Evolutionary conservation across 1,140 invertebrate genomes (phyloP).

Genomic region (Homarus americanus): DNA sequence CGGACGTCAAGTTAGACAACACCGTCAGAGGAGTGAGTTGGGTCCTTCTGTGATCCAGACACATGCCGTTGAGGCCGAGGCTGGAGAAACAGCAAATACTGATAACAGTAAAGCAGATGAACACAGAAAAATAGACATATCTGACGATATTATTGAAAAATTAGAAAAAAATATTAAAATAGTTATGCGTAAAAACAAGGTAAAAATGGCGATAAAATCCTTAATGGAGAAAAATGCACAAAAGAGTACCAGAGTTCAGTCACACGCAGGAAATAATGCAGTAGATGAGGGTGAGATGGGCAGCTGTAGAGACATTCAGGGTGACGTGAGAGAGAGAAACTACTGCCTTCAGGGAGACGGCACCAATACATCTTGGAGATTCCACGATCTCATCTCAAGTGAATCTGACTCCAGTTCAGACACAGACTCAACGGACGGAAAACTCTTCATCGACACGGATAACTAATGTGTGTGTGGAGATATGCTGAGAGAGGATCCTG

Average conservation of each 20-base stretch:
- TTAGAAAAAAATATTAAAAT: not conserved
- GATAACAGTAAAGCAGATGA: not conserved
- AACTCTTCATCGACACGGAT: slow-evolving; percentile 43
- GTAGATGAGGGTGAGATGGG: not conserved
- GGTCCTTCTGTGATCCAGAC: not conserved
- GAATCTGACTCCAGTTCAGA: slow-evolving; percentile 10
- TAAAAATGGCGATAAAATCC: not conserved
- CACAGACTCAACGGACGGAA: slow-evolving; percentile 10
- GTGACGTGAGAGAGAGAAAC: not conserved
- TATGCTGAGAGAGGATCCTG: no score
- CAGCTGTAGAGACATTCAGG: no score
- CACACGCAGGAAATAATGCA: not conserved
- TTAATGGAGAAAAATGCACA: not conserved
- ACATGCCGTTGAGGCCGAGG: not conserved
- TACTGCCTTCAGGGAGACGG: not conserved
- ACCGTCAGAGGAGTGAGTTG: not conserved
- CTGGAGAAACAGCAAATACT: not conserved
- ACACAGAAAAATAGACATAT: not conserved
- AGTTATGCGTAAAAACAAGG: not conserved
- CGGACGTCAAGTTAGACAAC: not conserved
- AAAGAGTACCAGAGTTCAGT: not conserved
- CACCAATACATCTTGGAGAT: not conserved
- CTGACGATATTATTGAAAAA: not conserved
- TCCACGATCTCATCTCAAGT: slow-evolving; percentile 47
- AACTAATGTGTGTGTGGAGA: no score